Percentiles rank a stretch among this genome's conserved stretches.
phyloP scores from a whole-genome alignment of 2,888 invertebrate species.

The Cynaeus angustus region DNA sequence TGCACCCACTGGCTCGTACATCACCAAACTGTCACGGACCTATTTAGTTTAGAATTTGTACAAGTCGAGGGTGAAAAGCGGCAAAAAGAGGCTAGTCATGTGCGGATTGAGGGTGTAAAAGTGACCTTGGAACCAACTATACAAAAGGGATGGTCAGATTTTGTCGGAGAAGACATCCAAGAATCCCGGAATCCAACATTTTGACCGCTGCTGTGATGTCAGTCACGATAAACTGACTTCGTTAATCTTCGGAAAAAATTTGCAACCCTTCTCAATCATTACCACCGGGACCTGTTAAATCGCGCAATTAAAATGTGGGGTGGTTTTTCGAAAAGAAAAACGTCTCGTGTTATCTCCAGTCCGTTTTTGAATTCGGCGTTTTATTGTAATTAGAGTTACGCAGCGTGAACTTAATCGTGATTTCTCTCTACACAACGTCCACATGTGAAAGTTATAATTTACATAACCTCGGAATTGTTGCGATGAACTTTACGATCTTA shows the following conservation, averaged over 20 bases:
- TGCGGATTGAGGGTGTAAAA: not conserved
- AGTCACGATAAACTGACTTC: too few species aligned
- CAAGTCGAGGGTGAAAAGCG: not conserved
- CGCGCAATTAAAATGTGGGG: too few species aligned
- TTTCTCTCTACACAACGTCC: slow-evolving; percentile 34
- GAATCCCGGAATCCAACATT: too few species aligned
- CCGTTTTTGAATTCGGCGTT: not conserved
- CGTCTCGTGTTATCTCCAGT: too few species aligned
- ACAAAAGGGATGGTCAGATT: too few species aligned
- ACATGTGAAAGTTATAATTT: slow-evolving; percentile 48
- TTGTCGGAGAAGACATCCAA: too few species aligned
- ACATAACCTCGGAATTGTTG: slow-evolving; percentile 43
- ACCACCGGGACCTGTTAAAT: too few species aligned
- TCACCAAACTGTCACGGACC: slow-evolving; percentile 15
- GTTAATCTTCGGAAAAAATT: too few species aligned
- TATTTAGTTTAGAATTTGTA: slow-evolving; percentile 27
- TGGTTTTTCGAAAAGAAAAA: too few species aligned
- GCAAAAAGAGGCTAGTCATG: not conserved
- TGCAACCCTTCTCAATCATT: too few species aligned
- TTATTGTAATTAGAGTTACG: slow-evolving; percentile 22
- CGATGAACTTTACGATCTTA: slow-evolving; percentile 45
- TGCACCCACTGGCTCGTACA: slow-evolving; percentile 19
- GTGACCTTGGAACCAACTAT: not conserved
- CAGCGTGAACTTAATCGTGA: slow-evolving; percentile 46
- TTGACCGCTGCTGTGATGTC: too few species aligned